These are phyloP conservation scores for Callimorpha dominula DNA, from an alignment of 2,888 invertebrate genomes.

Conservation along the genomic window DNA sequence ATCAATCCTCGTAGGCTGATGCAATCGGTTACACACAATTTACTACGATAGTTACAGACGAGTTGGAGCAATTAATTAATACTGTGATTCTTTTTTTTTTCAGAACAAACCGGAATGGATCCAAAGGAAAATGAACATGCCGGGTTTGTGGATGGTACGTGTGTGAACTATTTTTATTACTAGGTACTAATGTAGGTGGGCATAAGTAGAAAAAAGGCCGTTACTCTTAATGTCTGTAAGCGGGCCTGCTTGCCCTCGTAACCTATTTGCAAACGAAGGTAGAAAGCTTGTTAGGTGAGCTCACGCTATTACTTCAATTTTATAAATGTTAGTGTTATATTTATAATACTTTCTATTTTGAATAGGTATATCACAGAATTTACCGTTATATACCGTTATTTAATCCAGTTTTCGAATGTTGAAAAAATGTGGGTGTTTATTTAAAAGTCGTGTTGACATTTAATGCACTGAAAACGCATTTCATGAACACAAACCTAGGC, in stretches of 20 bases:
- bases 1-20: slow-evolving; percentile 85
- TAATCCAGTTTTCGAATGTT: too few relatives aligned
- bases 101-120: slow-evolving; percentile 56
- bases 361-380: background rate
- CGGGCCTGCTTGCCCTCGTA: slow-evolving; percentile 32
- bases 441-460: too few relatives aligned
- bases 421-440: too few relatives aligned
- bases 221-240: slow-evolving; percentile 38
- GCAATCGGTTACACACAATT: slow-evolving; percentile 71
- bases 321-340: background rate
- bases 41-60: slow-evolving; percentile 56
- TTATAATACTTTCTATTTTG: background rate
- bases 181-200: slow-evolving; percentile 31
- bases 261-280: slow-evolving; percentile 48
- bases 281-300: slow-evolving; percentile 22
- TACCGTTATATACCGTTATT: too few relatives aligned
- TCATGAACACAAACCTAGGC: too few relatives aligned
- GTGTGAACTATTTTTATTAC: slow-evolving; percentile 42
- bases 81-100: slow-evolving; percentile 60
- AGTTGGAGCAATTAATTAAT: slow-evolving; percentile 54
- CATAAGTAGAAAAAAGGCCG: slow-evolving; percentile 25
- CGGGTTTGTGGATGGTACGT: slow-evolving; percentile 50
- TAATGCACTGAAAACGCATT: too few relatives aligned
- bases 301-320: slow-evolving; percentile 11
- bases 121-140: slow-evolving; percentile 46